phyloP scores from a whole-genome alignment of 2,888 invertebrate genomes.

The Hyposoter dolosus region DNA sequence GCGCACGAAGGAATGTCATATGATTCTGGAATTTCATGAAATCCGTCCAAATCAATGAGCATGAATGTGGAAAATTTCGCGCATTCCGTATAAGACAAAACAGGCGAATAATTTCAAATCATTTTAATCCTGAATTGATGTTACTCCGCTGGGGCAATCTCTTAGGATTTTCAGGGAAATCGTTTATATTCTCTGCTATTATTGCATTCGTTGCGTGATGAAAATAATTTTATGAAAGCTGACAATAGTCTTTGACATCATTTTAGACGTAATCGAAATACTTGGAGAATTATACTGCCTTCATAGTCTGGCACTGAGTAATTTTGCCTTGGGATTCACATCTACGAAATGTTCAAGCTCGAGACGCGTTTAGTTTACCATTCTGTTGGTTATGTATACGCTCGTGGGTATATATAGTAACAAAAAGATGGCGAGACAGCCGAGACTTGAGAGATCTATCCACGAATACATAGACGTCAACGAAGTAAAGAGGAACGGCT shows the following conservation, averaged over 20 bases:
- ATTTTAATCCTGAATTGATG: not conserved
- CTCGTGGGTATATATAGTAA: not conserved
- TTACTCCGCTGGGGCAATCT: not conserved
- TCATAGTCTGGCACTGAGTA: not conserved
- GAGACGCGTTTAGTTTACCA: conserved; percentile 9
- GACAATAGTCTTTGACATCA: conserved; percentile 1
- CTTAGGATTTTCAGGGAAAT: not conserved
- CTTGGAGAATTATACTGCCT: conserved; percentile 32
- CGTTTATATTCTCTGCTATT: conserved; percentile 8
- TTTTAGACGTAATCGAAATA: conserved; percentile 10
- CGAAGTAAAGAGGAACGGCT: conserved; percentile 4
- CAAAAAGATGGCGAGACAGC: not conserved
- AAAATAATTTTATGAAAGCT: conserved; percentile 3
- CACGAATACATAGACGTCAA: conserved; percentile 8
- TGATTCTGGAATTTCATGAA: conserved; percentile 3
- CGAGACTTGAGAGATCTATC: conserved; percentile 20
- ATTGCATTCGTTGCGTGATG: not conserved
- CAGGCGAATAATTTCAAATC: not conserved
- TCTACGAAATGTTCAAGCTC: conserved; percentile 21
- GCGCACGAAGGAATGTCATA: not conserved
- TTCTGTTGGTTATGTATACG: conserved; percentile 12
- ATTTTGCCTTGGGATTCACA: not conserved
- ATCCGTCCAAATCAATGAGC: conserved; percentile 22
- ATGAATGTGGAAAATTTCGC: conserved; percentile 9
- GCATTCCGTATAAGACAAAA: not conserved